Conservation (phyloP, 2,888 invertebrate genomes). For the Acronicta psi region DNA sequence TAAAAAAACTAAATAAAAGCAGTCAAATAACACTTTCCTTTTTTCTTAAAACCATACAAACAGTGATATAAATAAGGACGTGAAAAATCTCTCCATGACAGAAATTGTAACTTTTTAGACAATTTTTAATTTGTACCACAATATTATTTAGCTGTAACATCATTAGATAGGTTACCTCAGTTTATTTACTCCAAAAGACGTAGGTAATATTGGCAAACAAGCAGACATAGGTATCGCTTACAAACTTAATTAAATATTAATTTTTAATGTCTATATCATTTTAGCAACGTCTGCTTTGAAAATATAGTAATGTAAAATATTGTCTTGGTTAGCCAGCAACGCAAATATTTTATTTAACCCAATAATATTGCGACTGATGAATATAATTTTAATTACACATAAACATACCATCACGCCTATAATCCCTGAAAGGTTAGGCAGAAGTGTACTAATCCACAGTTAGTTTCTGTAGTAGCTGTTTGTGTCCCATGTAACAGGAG, state of each 20-base stretch:
- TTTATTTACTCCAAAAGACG: conserved; percentile 48
- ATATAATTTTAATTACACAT: too few species aligned
- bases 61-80: too few species aligned
- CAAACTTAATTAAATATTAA: conserved; percentile 45
- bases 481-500: too few species aligned
- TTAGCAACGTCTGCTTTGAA: conserved; percentile 34
- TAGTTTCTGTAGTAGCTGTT: too few species aligned
- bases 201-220: conserved; percentile 42
- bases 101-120: not conserved
- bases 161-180: conserved; percentile 42
- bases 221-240: conserved; percentile 30
- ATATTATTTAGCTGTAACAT: conserved; percentile 23
- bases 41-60: too few species aligned
- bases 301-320: conserved; percentile 34
- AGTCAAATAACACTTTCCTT: too few species aligned
- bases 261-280: conserved; percentile 36
- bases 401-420: too few species aligned
- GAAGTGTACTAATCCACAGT: too few species aligned
- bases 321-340: conserved; percentile 15
- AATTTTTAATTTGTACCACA: not conserved
- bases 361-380: too few species aligned
- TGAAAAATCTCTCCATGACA: too few species aligned
- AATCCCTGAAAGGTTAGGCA: too few species aligned
- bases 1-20: too few species aligned
- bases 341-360: conserved; percentile 8